Evolutionary conservation across 23 tunicate genomes (phyloP).

Genomic region (Halocynthia roretzi): DNA sequence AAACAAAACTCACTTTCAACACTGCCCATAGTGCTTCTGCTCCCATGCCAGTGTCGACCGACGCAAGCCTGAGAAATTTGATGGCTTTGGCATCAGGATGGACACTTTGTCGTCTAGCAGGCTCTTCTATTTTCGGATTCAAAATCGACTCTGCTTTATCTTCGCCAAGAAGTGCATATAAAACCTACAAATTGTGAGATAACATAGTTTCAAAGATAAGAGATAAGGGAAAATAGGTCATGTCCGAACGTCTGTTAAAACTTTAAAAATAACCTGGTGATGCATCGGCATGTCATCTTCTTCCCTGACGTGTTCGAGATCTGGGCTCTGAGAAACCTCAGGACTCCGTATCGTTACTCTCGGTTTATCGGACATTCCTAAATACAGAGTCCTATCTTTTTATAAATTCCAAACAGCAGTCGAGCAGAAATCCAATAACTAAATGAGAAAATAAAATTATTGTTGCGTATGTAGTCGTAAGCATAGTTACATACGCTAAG

Average conservation of each 20-base stretch:
- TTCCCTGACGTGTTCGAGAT: constrained; percentile 2
- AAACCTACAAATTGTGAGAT: constrained; percentile 35
- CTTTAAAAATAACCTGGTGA: constrained; percentile 45
- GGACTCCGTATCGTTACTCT: constrained; percentile 14
- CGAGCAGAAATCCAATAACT: too few species aligned
- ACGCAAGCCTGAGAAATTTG: not conserved
- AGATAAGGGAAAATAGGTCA: too few species aligned
- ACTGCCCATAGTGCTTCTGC: constrained; percentile 78
- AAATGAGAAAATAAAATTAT: too few species aligned
- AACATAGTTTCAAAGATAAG: too few species aligned
- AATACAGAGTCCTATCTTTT: too few species aligned
- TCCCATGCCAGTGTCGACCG: constrained; percentile 74
- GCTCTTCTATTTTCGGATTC: constrained; percentile 84
- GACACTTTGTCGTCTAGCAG: constrained; percentile 17
- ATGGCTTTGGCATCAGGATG: constrained; percentile 17
- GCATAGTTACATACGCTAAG: too few species aligned
- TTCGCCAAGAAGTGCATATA: constrained; percentile 55
- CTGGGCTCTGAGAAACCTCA: constrained; percentile 14
- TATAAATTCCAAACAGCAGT: too few species aligned
- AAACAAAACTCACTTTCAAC: constrained; percentile 28
- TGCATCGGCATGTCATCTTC: constrained; percentile 62
- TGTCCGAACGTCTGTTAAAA: not conserved
- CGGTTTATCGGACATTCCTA: constrained; percentile 4
- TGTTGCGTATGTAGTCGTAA: too few species aligned
- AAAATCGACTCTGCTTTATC: constrained; percentile 86